phyloP scores from a whole-genome alignment of 2,113 vertebrate genomes.

The Larimichthys polyactis region DNA sequence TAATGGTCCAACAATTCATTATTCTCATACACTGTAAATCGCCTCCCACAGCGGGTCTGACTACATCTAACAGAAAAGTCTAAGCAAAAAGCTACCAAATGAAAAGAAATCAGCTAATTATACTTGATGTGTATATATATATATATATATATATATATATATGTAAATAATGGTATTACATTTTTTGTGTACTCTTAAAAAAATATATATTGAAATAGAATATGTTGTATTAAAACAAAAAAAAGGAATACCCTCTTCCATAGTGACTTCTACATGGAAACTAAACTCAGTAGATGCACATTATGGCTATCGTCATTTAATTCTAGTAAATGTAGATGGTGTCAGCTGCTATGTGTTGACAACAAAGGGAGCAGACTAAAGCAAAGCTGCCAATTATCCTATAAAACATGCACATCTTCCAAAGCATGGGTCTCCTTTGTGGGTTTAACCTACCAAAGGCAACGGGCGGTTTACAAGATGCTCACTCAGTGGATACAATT shows the following conservation, averaged over 20 bases:
- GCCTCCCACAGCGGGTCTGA: background rate
- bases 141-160: no score
- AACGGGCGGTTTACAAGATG: conserved; percentile 75
- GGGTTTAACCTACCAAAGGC: conserved; percentile 76
- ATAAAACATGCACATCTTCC: conserved; percentile 73
- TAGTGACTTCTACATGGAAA: no score
- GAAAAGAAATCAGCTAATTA: background rate
- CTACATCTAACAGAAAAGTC: background rate
- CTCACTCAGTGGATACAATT: conserved; percentile 72
- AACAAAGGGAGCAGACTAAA: conserved; percentile 66
- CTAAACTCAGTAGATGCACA: background rate
- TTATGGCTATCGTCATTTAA: conserved; percentile 54
- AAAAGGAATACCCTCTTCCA: background rate
- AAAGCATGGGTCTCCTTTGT: conserved; percentile 71
- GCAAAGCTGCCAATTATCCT: conserved; percentile 68
- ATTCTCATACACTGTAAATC: conserved; percentile 33
- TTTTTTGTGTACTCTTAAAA: background rate
- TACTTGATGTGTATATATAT: background rate
- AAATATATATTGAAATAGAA: background rate
- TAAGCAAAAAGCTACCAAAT: conserved; percentile 5
- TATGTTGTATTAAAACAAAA: background rate
- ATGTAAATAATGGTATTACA: no score
- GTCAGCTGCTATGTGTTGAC: conserved; percentile 56
- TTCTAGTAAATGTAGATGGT: conserved; percentile 52
- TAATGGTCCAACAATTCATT: conserved; percentile 52